These are phyloP conservation scores for Arge pagana DNA, from an alignment of 2,888 invertebrate genomes.

Conservation along the genomic window DNA sequence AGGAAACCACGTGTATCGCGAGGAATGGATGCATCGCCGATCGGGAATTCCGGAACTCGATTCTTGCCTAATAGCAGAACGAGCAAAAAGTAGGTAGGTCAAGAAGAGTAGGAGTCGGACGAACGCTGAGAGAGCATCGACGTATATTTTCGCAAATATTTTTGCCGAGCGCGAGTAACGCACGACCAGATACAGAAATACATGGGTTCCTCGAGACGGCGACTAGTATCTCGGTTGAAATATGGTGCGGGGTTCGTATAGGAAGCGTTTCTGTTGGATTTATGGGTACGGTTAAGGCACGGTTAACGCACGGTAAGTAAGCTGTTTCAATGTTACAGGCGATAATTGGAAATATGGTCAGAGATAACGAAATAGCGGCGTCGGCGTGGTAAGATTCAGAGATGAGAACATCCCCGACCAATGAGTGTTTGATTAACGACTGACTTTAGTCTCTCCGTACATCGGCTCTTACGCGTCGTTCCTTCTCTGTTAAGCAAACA, in stretches of 20 bases:
- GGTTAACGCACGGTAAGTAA: constrained; percentile 9
- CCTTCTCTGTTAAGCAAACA: too few relatives aligned
- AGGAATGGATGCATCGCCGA: not conserved
- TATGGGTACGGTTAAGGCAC: constrained; percentile 7
- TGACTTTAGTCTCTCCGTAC: constrained; percentile 1
- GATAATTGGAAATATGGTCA: constrained; percentile 18
- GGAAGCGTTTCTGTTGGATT: constrained; percentile 14
- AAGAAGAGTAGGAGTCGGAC: too few relatives aligned
- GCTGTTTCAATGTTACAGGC: constrained; percentile 19
- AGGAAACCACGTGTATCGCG: not conserved
- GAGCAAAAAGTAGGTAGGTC: too few relatives aligned
- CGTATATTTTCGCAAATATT: too few relatives aligned
- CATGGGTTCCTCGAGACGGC: too few relatives aligned
- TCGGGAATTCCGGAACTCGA: constrained; percentile 10
- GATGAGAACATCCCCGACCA: constrained; percentile 2
- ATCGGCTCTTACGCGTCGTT: not conserved
- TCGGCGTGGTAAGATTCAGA: not conserved
- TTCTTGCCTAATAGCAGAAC: too few relatives aligned
- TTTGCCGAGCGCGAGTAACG: too few relatives aligned
- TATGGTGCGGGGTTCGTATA: constrained; percentile 7
- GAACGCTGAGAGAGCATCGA: too few relatives aligned
- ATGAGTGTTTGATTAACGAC: constrained; percentile 14
- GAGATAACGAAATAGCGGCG: constrained; percentile 13
- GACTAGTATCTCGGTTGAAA: constrained; percentile 17
- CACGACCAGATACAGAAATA: too few relatives aligned